Percentiles rank a stretch among this genome's conserved stretches.
phyloP scores from a whole-genome alignment of 1,140 invertebrate genomes.

The Philotrypesis tridentata region DNA sequence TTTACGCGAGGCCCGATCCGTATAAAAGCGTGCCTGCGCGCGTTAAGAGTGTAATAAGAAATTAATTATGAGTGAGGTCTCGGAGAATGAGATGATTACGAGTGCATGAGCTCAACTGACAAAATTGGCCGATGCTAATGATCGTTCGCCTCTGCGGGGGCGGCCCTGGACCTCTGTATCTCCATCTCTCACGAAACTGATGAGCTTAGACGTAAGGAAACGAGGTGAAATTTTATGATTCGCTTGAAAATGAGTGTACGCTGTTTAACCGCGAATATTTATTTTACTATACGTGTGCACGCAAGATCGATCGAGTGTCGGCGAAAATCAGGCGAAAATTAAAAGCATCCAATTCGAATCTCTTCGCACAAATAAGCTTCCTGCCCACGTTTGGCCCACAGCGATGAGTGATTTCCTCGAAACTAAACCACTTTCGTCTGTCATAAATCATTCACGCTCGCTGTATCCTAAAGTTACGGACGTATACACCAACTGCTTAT shows the following conservation, averaged over 20 bases:
- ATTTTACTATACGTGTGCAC: too few relatives aligned
- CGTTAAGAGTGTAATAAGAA: conserved; percentile 45
- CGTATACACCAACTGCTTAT: too few relatives aligned
- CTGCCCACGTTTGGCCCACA: background rate
- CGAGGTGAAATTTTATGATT: too few relatives aligned
- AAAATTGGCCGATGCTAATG: conserved; percentile 31
- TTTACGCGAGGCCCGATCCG: too few relatives aligned
- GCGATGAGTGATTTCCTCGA: conserved; percentile 6
- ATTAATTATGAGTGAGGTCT: conserved; percentile 39
- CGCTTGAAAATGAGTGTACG: too few relatives aligned
- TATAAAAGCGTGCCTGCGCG: background rate
- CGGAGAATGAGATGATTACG: conserved; percentile 38
- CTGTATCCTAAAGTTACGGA: background rate
- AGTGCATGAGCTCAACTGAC: background rate
- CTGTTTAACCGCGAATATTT: too few relatives aligned
- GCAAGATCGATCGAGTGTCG: too few relatives aligned
- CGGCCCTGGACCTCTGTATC: too few relatives aligned
- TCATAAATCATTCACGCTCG: conserved; percentile 6
- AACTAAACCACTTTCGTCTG: conserved; percentile 7
- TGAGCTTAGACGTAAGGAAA: too few relatives aligned
- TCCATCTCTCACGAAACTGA: too few relatives aligned
- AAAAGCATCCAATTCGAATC: background rate
- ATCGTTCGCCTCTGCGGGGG: background rate
- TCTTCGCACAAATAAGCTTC: background rate
- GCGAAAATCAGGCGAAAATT: background rate